Evolutionary conservation across 2,113 vertebrate genomes (phyloP).

Genomic region (Sebastes schlegelii): DNA sequence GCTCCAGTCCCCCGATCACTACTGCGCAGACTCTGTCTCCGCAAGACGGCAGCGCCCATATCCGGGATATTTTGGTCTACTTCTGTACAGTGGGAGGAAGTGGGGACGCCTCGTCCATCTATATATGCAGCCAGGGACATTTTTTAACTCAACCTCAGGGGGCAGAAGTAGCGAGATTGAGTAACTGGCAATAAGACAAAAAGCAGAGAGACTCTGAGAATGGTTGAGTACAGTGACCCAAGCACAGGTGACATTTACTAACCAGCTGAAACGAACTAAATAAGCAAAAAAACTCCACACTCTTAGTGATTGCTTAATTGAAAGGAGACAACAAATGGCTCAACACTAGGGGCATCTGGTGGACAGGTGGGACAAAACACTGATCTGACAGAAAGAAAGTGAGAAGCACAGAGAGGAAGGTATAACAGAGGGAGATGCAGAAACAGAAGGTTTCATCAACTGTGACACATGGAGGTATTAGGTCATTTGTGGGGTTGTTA

Average conservation of each 20-base stretch:
- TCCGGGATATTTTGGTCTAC: no score
- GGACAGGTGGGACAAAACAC: slow-evolving; percentile 60
- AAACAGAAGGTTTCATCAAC: not conserved
- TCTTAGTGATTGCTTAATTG: not conserved
- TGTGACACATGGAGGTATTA: slow-evolving; percentile 44
- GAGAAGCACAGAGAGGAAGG: not conserved
- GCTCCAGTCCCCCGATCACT: no score
- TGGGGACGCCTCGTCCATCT: no score
- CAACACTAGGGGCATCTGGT: slow-evolving; percentile 65
- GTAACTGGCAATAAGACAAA: not conserved
- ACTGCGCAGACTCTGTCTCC: no score
- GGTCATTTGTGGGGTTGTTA: slow-evolving; percentile 44
- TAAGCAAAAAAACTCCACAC: not conserved
- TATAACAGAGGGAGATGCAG: not conserved
- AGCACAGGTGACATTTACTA: slow-evolving; percentile 1
- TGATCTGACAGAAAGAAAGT: not conserved
- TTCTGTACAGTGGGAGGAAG: no score
- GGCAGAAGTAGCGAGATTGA: not conserved
- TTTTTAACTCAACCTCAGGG: not conserved
- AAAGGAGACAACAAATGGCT: not conserved
- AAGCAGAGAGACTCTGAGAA: not conserved
- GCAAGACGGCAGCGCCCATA: no score
- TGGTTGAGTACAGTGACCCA: not conserved
- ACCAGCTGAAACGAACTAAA: not conserved
- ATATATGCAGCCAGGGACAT: no score